Percentiles rank a stretch among this genome's conserved stretches.
phyloP scores from a whole-genome alignment of 1,140 invertebrate genomes.

The Leptinotarsa undecemlineata region DNA sequence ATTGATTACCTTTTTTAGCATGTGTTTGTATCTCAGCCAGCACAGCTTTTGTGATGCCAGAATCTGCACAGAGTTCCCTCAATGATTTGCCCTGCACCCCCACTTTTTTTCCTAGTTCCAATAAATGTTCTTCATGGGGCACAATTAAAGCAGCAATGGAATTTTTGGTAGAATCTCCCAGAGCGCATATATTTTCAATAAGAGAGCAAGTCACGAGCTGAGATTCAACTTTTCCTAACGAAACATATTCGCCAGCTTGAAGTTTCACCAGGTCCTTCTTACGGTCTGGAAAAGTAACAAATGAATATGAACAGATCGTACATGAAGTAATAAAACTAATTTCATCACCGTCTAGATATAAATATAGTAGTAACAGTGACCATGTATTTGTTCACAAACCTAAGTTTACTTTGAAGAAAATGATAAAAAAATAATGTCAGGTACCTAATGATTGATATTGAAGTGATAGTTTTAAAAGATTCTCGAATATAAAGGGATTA shows the following conservation, averaged over 20 bases:
- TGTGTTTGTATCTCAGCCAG: slow-evolving; percentile 78
- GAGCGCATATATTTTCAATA: slow-evolving; percentile 96
- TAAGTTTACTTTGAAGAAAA: no score
- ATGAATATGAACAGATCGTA: no score
- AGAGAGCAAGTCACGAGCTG: slow-evolving; percentile 90
- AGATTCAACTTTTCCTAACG: slow-evolving; percentile 87
- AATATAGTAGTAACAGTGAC: no score
- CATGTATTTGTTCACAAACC: neutral
- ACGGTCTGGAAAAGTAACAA: slow-evolving; percentile 69
- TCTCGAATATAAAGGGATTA: neutral
- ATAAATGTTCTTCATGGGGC: slow-evolving; percentile 75
- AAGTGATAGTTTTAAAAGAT: no score
- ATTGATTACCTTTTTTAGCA: slow-evolving; percentile 78
- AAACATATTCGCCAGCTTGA: slow-evolving; percentile 96
- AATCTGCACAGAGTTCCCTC: slow-evolving; percentile 75
- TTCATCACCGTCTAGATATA: no score
- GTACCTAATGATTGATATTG: no score
- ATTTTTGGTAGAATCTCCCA: slow-evolving; percentile 82
- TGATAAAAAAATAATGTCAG: no score
- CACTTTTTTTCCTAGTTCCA: slow-evolving; percentile 68
- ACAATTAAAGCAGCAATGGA: slow-evolving; percentile 91
- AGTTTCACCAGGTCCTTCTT: slow-evolving; percentile 99
- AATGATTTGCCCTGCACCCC: slow-evolving; percentile 65
- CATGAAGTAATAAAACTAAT: no score
- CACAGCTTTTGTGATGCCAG: slow-evolving; percentile 75